Evolutionary conservation across 2,888 invertebrate species (phyloP).

Genomic region (Melipona bicolor): DNA sequence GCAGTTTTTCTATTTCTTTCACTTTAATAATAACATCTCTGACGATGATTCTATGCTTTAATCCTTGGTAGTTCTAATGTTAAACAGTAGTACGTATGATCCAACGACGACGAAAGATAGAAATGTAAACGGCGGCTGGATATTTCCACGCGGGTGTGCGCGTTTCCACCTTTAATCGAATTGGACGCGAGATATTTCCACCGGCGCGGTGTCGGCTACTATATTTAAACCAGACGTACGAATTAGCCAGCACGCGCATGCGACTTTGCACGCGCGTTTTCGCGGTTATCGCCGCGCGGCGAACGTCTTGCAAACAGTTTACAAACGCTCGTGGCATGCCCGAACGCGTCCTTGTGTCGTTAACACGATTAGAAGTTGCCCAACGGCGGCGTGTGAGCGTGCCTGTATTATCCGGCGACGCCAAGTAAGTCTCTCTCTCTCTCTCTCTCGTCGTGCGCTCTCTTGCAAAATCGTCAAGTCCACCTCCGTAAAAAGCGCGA

Average conservation of each 20-base stretch:
- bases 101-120: no score
- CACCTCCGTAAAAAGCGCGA: constrained; percentile 70
- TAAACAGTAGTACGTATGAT: no score
- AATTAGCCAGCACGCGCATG: constrained; percentile 34
- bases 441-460: constrained; percentile 14
- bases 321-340: constrained; percentile 60
- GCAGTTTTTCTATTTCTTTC: no score
- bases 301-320: constrained; percentile 37
- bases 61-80: no score
- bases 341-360: constrained; percentile 72
- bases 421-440: constrained; percentile 58
- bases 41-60: no score
- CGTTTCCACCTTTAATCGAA: constrained; percentile 34
- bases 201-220: constrained; percentile 5
- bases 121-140: neutral
- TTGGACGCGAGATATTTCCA: constrained; percentile 20
- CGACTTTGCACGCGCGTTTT: constrained; percentile 29
- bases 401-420: constrained; percentile 66
- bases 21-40: no score
- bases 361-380: constrained; percentile 74
- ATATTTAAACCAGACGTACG: constrained; percentile 31
- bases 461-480: constrained; percentile 68
- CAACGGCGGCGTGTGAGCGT: constrained; percentile 62
- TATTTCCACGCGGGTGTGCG: neutral
- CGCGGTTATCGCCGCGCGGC: constrained; percentile 28